Conservation (phyloP, 2,113 vertebrate species). For the Gymnocephalus cernua region DNA sequence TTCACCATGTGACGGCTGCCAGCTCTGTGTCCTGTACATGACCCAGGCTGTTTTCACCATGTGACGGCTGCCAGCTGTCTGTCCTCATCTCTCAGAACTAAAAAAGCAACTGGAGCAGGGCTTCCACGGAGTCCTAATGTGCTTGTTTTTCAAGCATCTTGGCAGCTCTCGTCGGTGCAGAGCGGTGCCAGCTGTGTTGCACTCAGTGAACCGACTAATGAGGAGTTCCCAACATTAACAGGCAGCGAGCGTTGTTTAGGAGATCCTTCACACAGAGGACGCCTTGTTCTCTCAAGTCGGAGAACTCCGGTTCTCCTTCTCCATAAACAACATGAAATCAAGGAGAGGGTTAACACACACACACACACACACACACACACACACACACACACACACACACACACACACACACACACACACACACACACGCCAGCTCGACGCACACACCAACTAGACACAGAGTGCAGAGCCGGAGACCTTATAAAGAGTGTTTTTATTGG, state of each 20-base stretch:
- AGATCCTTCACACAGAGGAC: conserved; percentile 28
- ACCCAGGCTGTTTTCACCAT: too few relatives aligned
- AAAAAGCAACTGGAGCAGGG: too few relatives aligned
- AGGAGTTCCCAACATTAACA: conserved; percentile 21
- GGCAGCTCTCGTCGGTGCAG: neutral
- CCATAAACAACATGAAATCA: too few relatives aligned
- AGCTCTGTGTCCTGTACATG: neutral
- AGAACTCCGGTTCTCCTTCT: neutral
- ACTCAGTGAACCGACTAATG: neutral
- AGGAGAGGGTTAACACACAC: too few relatives aligned
- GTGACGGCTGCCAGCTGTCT: neutral
- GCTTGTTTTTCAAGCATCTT: neutral
- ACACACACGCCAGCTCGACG: too few relatives aligned
- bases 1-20: neutral
- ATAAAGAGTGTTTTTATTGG: too few relatives aligned
- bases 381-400: too few relatives aligned
- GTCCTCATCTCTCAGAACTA: too few relatives aligned
- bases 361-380: too few relatives aligned
- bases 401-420: too few relatives aligned
- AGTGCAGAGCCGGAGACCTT: too few relatives aligned
- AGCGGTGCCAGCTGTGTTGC: neutral
- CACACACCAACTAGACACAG: too few relatives aligned
- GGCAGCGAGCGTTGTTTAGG: neutral
- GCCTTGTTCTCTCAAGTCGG: conserved; percentile 32
- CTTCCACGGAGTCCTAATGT: neutral